Conservation (phyloP, 2,888 invertebrate genomes). For the Prenolepis imparis region DNA sequence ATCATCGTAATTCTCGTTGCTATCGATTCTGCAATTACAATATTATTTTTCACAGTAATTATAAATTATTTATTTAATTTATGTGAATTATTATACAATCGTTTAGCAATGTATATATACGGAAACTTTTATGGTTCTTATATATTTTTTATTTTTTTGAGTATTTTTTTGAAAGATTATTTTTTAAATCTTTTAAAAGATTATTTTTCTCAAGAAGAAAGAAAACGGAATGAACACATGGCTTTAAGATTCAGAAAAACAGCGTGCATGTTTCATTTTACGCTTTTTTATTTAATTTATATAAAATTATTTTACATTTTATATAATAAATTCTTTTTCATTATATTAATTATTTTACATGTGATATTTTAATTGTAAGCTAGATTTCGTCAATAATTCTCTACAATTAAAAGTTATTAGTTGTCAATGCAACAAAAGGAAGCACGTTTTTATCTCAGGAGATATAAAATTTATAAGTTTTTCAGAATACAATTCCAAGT, state of each 20-base stretch:
- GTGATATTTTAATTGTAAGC: background rate
- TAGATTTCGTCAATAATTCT: background rate
- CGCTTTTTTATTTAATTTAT: background rate
- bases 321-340: background rate
- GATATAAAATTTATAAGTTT: background rate
- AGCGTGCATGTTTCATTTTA: background rate
- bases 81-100: conserved; percentile 4
- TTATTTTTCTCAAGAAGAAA: background rate
- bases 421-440: background rate
- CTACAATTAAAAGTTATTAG: background rate
- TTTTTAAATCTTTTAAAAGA: background rate
- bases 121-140: background rate
- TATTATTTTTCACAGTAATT: conserved; percentile 6
- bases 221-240: background rate
- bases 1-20: conserved; percentile 1
- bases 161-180: background rate
- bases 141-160: background rate
- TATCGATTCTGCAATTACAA: background rate
- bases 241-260: conserved; percentile 19
- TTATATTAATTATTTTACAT: background rate
- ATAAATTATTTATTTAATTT: conserved; percentile 23
- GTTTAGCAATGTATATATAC: background rate
- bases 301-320: background rate
- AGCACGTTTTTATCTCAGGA: background rate
- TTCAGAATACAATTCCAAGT: conserved; percentile 7